phyloP scores from a whole-genome alignment of 2,113 vertebrate genomes.

The Takifugu flavidus region DNA sequence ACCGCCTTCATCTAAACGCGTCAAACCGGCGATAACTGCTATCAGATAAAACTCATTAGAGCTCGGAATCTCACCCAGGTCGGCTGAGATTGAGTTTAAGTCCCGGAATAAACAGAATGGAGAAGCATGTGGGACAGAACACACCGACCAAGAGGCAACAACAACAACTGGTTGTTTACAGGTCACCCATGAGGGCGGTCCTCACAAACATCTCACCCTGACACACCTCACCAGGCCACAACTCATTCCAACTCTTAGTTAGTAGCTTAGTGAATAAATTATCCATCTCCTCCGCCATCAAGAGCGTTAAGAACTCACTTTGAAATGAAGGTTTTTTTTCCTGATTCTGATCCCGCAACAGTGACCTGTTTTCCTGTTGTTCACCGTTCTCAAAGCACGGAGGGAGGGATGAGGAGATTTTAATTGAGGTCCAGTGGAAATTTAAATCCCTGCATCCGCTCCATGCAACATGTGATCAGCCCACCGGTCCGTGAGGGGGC shows the following conservation, averaged over 20 bases:
- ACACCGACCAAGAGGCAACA: no score
- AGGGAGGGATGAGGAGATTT: not conserved
- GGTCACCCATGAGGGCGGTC: no score
- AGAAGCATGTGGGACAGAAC: no score
- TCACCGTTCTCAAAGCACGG: not conserved
- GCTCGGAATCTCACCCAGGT: not conserved
- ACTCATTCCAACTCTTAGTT: no score
- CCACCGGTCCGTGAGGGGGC: not conserved
- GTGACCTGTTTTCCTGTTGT: not conserved
- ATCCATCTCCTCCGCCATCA: no score
- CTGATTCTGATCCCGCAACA: not conserved
- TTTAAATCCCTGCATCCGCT: not conserved
- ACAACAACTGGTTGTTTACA: no score
- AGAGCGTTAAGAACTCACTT: no score
- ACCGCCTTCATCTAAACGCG: not conserved
- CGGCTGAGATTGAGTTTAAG: not conserved
- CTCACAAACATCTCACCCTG: no score
- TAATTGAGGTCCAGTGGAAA: not conserved
- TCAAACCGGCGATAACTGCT: not conserved
- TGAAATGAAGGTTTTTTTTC: no score
- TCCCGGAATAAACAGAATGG: not conserved
- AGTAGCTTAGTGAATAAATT: no score
- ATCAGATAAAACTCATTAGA: conserved; percentile 8
- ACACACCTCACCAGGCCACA: no score
- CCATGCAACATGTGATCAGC: not conserved